Percentiles rank a stretch among this genome's conserved stretches.
These are phyloP conservation scores for Bombus haemorrhoidalis DNA, from an alignment of 1,140 invertebrate genomes.

Conservation along the genomic window DNA sequence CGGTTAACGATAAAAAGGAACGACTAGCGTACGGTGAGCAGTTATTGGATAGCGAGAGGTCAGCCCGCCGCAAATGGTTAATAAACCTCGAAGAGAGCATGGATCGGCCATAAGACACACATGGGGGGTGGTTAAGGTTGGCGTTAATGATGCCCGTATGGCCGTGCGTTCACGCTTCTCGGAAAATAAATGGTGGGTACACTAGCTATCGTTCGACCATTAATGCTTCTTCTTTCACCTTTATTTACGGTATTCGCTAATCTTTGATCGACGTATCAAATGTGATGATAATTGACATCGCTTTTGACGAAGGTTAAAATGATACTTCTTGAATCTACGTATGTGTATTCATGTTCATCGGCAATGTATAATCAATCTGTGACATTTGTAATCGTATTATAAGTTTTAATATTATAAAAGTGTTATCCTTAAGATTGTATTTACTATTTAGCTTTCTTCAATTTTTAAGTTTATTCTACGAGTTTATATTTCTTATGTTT, in stretches of 20 bases:
- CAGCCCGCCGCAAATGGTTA: slow-evolving; percentile 74
- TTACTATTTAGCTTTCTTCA: too few species aligned
- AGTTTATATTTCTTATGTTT: not conserved
- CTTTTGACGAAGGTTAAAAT: not conserved
- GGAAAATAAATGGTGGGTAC: slow-evolving; percentile 72
- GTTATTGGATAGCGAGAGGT: slow-evolving; percentile 68
- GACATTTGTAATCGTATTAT: too few species aligned
- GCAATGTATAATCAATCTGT: not conserved
- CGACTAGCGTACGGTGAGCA: slow-evolving; percentile 39
- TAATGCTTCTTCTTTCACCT: slow-evolving; percentile 35
- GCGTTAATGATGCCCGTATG: slow-evolving; percentile 80
- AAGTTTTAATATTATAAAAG: too few species aligned
- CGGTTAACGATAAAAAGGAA: slow-evolving; percentile 67
- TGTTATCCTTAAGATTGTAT: too few species aligned
- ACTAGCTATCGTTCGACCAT: slow-evolving; percentile 28
- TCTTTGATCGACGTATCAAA: not conserved
- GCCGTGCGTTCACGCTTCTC: slow-evolving; percentile 45
- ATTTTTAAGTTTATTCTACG: not conserved
- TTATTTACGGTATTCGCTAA: not conserved
- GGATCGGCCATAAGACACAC: slow-evolving; percentile 71
- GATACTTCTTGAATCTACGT: not conserved
- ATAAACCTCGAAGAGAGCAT: slow-evolving; percentile 72
- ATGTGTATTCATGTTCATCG: not conserved
- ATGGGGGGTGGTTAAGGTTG: slow-evolving; percentile 70
- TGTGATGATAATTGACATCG: not conserved